Conservation (phyloP, 2,113 vertebrate genomes). For the Festucalex cinctus region DNA sequence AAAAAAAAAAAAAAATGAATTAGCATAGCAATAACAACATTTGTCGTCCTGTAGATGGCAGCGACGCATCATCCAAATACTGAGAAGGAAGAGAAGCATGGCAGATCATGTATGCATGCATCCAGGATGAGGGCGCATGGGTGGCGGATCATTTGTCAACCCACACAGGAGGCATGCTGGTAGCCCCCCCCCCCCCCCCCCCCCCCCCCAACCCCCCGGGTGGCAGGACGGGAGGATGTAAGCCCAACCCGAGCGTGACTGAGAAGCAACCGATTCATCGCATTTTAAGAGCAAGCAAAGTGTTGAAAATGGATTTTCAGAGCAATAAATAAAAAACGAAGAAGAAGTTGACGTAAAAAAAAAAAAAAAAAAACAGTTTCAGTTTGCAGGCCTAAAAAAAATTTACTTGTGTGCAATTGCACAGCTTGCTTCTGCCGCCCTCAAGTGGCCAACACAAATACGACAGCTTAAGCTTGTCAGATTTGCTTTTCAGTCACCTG, state of each 20-base stretch:
- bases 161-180: slow-evolving; percentile 69
- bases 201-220: neutral
- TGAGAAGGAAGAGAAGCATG: neutral
- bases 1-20: neutral
- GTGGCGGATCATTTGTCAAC: slow-evolving; percentile 67
- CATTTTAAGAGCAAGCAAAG: neutral
- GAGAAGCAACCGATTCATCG: too few relatives aligned
- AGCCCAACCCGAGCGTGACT: neutral
- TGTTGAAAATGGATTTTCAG: neutral
- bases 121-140: neutral
- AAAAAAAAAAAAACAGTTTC: neutral
- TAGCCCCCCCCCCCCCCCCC: slow-evolving; percentile 30
- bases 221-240: neutral
- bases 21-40: neutral
- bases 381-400: neutral
- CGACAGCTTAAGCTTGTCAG: neutral
- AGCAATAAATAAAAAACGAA: too few relatives aligned
- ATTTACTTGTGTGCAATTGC: neutral
- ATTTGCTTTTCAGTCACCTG: neutral
- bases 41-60: neutral
- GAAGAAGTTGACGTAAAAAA: too few relatives aligned
- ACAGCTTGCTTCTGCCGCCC: neutral
- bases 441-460: neutral
- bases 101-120: neutral
- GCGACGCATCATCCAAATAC: neutral